Evolutionary conservation across 2,888 invertebrate species (phyloP).

Genomic region (Agriopis marginaria): DNA sequence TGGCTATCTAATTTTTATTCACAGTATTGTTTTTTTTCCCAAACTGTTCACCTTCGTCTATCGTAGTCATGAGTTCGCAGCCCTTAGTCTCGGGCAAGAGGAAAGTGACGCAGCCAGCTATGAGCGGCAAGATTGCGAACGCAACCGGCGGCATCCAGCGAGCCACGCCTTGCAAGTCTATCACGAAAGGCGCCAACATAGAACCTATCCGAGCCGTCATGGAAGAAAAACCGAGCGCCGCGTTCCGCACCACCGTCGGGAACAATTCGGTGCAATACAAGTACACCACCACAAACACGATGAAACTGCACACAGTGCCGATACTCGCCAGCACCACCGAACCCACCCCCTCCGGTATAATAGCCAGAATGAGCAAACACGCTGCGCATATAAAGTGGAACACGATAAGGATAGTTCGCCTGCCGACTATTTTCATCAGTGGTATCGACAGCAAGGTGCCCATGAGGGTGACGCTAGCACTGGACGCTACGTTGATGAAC

Average conservation of each 20-base stretch:
- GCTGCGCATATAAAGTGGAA: slow-evolving; percentile 87
- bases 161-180: slow-evolving; percentile 82
- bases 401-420: slow-evolving; percentile 88
- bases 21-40: slow-evolving; percentile 58
- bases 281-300: slow-evolving; percentile 94
- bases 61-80: slow-evolving; percentile 91
- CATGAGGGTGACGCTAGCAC: slow-evolving; percentile 87
- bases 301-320: slow-evolving; percentile 92
- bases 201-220: slow-evolving; percentile 95
- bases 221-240: slow-evolving; percentile 95
- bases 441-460: slow-evolving; percentile 88
- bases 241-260: slow-evolving; percentile 95
- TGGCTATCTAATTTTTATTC: neutral
- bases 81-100: slow-evolving; percentile 93
- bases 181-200: slow-evolving; percentile 93
- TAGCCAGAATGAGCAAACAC: slow-evolving; percentile 87
- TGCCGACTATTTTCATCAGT: slow-evolving; percentile 88
- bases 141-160: slow-evolving; percentile 89
- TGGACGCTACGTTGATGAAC: slow-evolving; percentile 93
- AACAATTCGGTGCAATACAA: slow-evolving; percentile 95
- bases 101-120: slow-evolving; percentile 83
- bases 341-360: slow-evolving; percentile 74
- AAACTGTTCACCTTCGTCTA: slow-evolving; percentile 91
- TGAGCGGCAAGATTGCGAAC: slow-evolving; percentile 90
- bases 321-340: slow-evolving; percentile 89